These are phyloP conservation scores for Brachyopa scutellaris DNA, from an alignment of 2,888 invertebrate genomes.

Conservation along the genomic window DNA sequence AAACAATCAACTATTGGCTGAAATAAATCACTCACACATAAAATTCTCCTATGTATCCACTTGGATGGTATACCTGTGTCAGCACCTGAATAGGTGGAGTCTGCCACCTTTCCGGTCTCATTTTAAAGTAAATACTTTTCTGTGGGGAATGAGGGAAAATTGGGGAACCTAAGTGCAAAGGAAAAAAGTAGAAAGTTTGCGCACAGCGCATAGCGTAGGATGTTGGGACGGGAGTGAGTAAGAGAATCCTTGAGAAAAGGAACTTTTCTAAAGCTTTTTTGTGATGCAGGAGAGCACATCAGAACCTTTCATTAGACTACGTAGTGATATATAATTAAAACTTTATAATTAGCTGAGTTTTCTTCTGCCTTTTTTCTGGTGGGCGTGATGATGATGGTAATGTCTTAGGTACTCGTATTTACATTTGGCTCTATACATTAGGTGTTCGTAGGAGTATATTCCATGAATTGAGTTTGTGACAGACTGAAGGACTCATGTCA, in stretches of 20 bases:
- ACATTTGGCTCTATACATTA: neutral
- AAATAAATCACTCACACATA: slow-evolving; percentile 27
- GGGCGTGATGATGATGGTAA: slow-evolving; percentile 27
- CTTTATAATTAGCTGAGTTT: slow-evolving; percentile 33
- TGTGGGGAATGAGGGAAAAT: slow-evolving; percentile 47
- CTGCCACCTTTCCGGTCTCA: slow-evolving; percentile 52
- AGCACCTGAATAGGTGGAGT: slow-evolving; percentile 71
- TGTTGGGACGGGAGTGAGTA: slow-evolving; percentile 5
- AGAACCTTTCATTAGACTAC: slow-evolving; percentile 10
- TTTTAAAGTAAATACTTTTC: slow-evolving; percentile 47
- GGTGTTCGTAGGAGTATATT: neutral
- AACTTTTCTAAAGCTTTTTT: slow-evolving; percentile 38
- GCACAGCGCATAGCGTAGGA: slow-evolving; percentile 58
- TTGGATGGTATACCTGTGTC: slow-evolving; percentile 49
- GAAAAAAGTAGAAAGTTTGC: slow-evolving; percentile 42
- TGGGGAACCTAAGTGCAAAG: slow-evolving; percentile 10
- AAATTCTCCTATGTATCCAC: slow-evolving; percentile 8
- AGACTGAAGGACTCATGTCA: neutral
- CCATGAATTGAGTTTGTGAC: neutral
- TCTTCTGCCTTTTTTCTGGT: neutral
- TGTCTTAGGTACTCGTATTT: neutral
- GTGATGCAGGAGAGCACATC: neutral
- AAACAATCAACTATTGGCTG: slow-evolving; percentile 57
- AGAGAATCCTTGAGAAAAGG: slow-evolving; percentile 32
- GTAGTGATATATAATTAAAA: slow-evolving; percentile 38